phyloP scores from a whole-genome alignment of 2,797 vertebrate species.

The Pseudocheirus occidentalis region DNA sequence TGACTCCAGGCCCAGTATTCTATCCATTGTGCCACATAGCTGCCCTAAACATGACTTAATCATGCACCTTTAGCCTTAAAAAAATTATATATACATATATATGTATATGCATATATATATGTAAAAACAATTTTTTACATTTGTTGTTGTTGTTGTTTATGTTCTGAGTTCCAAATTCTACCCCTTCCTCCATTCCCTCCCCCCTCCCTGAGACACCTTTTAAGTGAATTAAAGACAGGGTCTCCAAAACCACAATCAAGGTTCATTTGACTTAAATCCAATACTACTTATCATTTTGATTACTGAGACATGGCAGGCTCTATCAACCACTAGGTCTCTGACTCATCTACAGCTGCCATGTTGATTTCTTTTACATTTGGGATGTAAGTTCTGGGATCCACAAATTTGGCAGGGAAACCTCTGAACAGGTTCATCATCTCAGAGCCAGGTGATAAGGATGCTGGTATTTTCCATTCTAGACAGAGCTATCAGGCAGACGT shows the following conservation, averaged over 20 bases:
- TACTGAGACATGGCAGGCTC: background rate
- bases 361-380: conserved; percentile 36
- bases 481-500: conserved; percentile 73
- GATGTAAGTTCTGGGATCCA: conserved; percentile 34
- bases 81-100: no score
- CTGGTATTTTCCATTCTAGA: conserved; percentile 68
- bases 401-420: conserved; percentile 41
- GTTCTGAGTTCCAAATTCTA: background rate
- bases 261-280: conserved; percentile 8
- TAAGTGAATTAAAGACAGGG: background rate
- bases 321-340: conserved; percentile 6
- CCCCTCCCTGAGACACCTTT: background rate
- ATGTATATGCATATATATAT: no score
- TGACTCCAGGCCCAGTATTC: background rate
- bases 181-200: background rate
- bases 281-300: background rate
- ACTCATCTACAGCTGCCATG: background rate
- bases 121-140: background rate
- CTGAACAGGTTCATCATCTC: conserved; percentile 60
- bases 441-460: conserved; percentile 64
- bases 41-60: background rate
- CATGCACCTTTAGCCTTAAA: background rate
- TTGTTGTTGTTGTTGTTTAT: background rate
- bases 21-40: background rate
- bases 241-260: conserved; percentile 10